These are phyloP conservation scores for Antedon mediterranea DNA, from an alignment of 53 echinoderm and acorn worm species.

Conservation along the genomic window DNA sequence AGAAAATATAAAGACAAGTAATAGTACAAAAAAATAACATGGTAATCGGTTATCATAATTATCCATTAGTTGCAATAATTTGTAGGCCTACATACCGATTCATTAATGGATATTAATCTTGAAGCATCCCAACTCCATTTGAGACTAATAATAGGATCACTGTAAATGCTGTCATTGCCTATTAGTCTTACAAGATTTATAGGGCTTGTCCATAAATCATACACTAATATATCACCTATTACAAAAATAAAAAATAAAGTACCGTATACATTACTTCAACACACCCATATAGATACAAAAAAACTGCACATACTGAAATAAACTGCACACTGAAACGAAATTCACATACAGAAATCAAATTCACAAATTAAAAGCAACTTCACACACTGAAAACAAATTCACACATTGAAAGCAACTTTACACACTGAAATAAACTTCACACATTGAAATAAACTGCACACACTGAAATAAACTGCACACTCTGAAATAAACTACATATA, in stretches of 20 bases:
- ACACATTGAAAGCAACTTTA: too few relatives aligned
- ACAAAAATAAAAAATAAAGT: background rate
- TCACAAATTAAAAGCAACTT: too few relatives aligned
- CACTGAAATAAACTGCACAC: too few relatives aligned
- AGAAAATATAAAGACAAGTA: background rate
- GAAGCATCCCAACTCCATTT: conserved; percentile 62
- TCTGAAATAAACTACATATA: too few relatives aligned
- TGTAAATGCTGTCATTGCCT: conserved; percentile 41
- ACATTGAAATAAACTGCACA: too few relatives aligned
- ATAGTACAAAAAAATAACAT: background rate
- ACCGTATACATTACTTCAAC: too few relatives aligned
- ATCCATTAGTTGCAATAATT: background rate
- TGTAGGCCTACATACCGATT: conserved; percentile 49
- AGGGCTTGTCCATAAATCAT: conserved; percentile 23
- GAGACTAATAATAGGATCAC: conserved; percentile 41
- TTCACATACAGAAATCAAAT: too few relatives aligned
- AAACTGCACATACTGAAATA: too few relatives aligned
- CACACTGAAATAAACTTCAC: too few relatives aligned
- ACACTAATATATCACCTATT: conserved; percentile 64
- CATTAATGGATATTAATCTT: conserved; percentile 36
- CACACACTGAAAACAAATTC: too few relatives aligned
- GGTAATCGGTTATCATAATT: background rate
- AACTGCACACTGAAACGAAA: too few relatives aligned
- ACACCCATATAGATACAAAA: too few relatives aligned
- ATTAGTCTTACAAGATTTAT: conserved; percentile 42